These are phyloP conservation scores for Glaucidium brasilianum DNA, from an alignment of 2,113 vertebrate species.

Conservation along the genomic window DNA sequence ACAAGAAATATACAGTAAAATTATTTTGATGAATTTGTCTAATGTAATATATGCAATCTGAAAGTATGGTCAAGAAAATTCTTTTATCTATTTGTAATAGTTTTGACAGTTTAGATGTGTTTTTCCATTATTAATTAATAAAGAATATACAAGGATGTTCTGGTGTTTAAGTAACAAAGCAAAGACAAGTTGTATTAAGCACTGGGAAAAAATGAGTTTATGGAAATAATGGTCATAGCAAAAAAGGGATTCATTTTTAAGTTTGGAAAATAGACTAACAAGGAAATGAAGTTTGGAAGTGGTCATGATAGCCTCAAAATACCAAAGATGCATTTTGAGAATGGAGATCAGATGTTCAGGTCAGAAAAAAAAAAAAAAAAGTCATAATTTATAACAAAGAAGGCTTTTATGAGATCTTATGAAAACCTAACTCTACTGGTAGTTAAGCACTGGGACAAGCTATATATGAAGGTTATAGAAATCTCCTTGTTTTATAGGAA, in stretches of 20 bases:
- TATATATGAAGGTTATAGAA: background rate
- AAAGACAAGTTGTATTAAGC: background rate
- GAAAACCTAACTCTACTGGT: background rate
- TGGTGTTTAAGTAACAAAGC: background rate
- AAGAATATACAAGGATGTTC: background rate
- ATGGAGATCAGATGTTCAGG: background rate
- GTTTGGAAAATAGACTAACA: background rate
- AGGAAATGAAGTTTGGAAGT: background rate
- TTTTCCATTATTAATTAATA: background rate
- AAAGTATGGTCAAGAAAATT: background rate
- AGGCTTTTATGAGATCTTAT: background rate
- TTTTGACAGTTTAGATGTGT: background rate
- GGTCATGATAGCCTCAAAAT: background rate
- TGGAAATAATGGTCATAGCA: background rate
- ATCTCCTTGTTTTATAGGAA: background rate
- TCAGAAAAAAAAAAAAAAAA: background rate
- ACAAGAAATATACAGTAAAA: background rate
- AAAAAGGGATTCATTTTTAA: background rate
- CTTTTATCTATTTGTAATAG: background rate
- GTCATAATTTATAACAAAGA: background rate
- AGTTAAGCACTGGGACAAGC: background rate
- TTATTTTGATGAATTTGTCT: background rate
- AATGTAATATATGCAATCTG: background rate
- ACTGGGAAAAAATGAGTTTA: background rate
- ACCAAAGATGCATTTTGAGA: background rate